Base-by-base conservation (phyloP, 1,140 invertebrate genomes). In the Hylaeus volcanicus region DNA sequence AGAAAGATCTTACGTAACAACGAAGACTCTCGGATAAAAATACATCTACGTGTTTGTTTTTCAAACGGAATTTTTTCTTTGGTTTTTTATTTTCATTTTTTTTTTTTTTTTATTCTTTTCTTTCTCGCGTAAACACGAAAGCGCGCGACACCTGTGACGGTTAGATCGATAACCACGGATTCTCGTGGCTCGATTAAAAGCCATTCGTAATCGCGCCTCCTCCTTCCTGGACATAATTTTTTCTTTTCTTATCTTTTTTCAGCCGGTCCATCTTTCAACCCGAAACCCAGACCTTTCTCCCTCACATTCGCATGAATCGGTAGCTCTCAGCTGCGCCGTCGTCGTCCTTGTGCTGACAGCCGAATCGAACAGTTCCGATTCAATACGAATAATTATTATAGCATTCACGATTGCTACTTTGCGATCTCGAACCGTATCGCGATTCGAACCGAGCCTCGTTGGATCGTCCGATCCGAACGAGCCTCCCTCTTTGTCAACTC, bases 181-280 rank as follows among this genome's bases (percentile, higher is more conserved):
- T 26, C 26, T 56, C 43, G 11, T 72, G 48, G 45, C 8, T 48
- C 45, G 56, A 72, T 73, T 48, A 37, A 56, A 65, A 73, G 14
- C 48, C 58, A 43, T 53, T 53, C 55, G 37, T 73, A 61, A 61
- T 68, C 74, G 65, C 70, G 37, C 70, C 26, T 56, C 70, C 74
- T 77, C 74, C 76, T 83, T 79, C 82, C 68, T 75, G 69, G 79
- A 70, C 84, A 92, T 92, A 92, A 91, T 90, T 61, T 90, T 87
- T 91, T 93, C 90, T 91, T 93, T 93, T 93, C 92, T 92, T 94
- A 91, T 93, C 91, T 92, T 92, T 94, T 95, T 95, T 94, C 95
- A 95, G 94, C 94, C 91, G 92, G 91, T 92, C 94, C 93, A 92
- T 94, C 94, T 90, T 95, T 95, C 93, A 95, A 95, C 93, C 92